These are phyloP conservation scores for Erithacus rubecula DNA, from an alignment of 2,797 vertebrate genomes.

Conservation along the genomic window DNA sequence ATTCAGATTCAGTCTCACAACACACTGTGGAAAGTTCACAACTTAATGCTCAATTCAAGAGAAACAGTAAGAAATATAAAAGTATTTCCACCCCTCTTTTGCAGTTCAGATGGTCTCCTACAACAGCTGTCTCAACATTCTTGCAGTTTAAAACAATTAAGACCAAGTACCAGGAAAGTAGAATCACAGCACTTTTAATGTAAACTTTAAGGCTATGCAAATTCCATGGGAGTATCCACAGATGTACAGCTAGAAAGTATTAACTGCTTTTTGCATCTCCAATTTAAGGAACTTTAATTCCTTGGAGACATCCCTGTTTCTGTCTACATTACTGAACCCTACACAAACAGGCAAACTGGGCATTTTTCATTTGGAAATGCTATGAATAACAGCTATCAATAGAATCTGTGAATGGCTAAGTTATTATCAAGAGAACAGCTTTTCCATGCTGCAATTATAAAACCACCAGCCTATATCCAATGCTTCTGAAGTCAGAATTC, in stretches of 20 bases:
- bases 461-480: neutral
- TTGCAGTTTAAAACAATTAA: neutral
- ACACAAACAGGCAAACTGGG: neutral
- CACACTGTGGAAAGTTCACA: neutral
- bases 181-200: neutral
- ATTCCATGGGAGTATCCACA: neutral
- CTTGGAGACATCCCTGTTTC: neutral
- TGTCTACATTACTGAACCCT: neutral
- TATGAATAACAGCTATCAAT: neutral
- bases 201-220: neutral
- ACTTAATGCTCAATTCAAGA: neutral
- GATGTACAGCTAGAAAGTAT: neutral
- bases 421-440: neutral
- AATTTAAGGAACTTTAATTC: neutral
- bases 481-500: neutral
- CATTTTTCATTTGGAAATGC: neutral
- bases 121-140: neutral
- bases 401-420: neutral
- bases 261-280: neutral
- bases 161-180: neutral
- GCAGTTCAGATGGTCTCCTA: neutral
- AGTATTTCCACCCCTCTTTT: neutral
- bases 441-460: neutral
- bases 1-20: neutral
- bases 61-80: neutral